Conservation (phyloP, 1,140 invertebrate genomes). For the Lucilia cuprina region DNA sequence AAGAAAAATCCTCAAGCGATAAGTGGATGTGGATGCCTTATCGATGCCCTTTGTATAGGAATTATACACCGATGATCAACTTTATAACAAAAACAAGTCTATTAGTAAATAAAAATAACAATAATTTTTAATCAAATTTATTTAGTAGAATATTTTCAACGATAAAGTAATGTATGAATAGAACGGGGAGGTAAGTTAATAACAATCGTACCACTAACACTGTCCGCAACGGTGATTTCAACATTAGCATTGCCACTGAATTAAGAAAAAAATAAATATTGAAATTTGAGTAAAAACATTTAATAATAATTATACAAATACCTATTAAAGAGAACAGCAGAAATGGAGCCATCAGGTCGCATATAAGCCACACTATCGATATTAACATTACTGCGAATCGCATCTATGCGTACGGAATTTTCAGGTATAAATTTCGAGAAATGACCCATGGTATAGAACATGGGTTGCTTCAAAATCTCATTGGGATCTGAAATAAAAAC, state of each 20-base stretch:
- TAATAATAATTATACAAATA: slow-evolving; percentile 53
- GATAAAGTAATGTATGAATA: slow-evolving; percentile 55
- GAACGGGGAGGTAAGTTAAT: slow-evolving; percentile 54
- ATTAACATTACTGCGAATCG: slow-evolving; percentile 47
- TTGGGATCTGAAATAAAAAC: slow-evolving; percentile 46
- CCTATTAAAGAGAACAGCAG: slow-evolving; percentile 71
- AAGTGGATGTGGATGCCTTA: too few species aligned
- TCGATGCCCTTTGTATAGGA: too few species aligned
- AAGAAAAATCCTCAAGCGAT: too few species aligned
- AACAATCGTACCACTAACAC: slow-evolving; percentile 43
- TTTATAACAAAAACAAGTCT: too few species aligned
- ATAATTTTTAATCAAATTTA: not conserved
- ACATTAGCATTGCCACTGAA: slow-evolving; percentile 49
- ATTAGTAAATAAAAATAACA: too few species aligned
- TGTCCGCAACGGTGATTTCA: slow-evolving; percentile 49
- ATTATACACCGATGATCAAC: too few species aligned
- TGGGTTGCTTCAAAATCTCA: slow-evolving; percentile 89
- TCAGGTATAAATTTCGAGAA: slow-evolving; percentile 82
- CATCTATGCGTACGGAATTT: slow-evolving; percentile 66
- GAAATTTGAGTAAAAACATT: not conserved
- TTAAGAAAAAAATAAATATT: not conserved
- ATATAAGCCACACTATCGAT: slow-evolving; percentile 66
- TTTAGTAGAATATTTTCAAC: slow-evolving; percentile 35
- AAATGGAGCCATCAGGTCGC: slow-evolving; percentile 66
- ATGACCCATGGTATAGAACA: slow-evolving; percentile 87